Evolutionary conservation across 1,140 invertebrate genomes (phyloP), one percentile per base, ranked within the genome.

Genomic region (Mylabris phalerata): DNA sequence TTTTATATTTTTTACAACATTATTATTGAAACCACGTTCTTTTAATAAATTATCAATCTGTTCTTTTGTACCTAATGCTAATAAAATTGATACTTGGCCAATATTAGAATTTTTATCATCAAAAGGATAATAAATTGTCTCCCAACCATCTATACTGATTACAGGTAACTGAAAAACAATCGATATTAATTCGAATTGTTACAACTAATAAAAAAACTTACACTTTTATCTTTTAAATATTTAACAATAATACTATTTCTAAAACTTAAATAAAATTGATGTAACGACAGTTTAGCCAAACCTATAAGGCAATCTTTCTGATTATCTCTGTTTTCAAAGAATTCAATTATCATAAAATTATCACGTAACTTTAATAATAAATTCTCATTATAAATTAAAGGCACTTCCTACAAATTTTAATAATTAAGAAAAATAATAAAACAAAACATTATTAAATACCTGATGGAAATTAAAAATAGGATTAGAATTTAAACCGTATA

Each of bases 181-280:
- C 19, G 19, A 10, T 19, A 59, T 52, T 44, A 43, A 45, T 4
- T 9, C 48, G 49, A 38, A 26, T n/a, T 46, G 38, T 24, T 51
- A 38, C 13, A 32, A 46, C 40, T 42, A 27, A 43, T 25, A 46
- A 50, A 40, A 25, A 10, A 13, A 50, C 50, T 32, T 58, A 73
- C 71, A 57, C 68, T 68, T 54, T 68, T 67, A 52, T 63, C 62
- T 27, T 56, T 50, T 43, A 83, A 73, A 69, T 81, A 78, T 60
- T 80, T 75, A 48, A 80, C 71, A 51, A 83, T 77, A 40, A 72
- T 71, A 40, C 75, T 70, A 74, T 84, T 82, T 60, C 79, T 73
- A 60, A 80, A 84, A 2, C 81, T 79, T 26, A 83, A 67, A 59
- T 78, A 84, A 62, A 84, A 76, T 49, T 83, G 80, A 69, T 84